Percentiles rank a stretch among this genome's conserved stretches.
These are phyloP conservation scores for Cheilosia soror DNA, from an alignment of 2,888 invertebrate genomes.

Conservation along the genomic window DNA sequence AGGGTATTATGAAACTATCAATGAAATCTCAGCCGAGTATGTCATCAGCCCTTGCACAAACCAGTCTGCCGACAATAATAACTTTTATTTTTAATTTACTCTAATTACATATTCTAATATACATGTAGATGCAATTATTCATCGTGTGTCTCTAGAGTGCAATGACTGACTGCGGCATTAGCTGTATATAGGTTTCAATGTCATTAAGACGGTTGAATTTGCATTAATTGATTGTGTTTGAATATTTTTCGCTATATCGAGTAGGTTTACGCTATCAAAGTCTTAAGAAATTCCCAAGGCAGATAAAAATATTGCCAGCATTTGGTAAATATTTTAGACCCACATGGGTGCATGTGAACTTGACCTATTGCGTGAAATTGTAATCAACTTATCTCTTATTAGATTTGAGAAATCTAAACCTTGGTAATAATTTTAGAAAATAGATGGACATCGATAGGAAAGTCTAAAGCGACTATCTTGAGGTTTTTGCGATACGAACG, in stretches of 20 bases:
- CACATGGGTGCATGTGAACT: no score
- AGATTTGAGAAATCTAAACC: no score
- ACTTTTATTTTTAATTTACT: constrained; percentile 64
- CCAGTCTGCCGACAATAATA: constrained; percentile 53
- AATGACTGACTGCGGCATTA: constrained; percentile 53
- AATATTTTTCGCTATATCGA: not conserved
- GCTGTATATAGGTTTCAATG: constrained; percentile 55
- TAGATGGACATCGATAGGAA: no score
- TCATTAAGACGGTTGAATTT: constrained; percentile 36
- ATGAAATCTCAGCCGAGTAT: constrained; percentile 66
- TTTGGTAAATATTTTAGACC: not conserved
- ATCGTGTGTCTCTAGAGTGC: constrained; percentile 57
- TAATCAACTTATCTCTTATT: no score
- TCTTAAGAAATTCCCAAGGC: not conserved
- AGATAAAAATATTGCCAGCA: not conserved
- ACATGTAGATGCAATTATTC: constrained; percentile 59
- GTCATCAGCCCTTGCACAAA: constrained; percentile 70
- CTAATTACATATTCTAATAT: constrained; percentile 55
- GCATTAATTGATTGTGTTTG: constrained; percentile 13
- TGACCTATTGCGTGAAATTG: no score
- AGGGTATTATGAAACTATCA: constrained; percentile 59
- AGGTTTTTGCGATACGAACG: no score
- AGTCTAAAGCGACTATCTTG: no score
- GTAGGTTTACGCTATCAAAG: not conserved
- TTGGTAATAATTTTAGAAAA: no score